Percentiles rank a stretch among this genome's conserved stretches.
These are phyloP conservation scores for Xiphorhynchus elegans DNA, from an alignment of 2,113 vertebrate species.

Conservation along the genomic window DNA sequence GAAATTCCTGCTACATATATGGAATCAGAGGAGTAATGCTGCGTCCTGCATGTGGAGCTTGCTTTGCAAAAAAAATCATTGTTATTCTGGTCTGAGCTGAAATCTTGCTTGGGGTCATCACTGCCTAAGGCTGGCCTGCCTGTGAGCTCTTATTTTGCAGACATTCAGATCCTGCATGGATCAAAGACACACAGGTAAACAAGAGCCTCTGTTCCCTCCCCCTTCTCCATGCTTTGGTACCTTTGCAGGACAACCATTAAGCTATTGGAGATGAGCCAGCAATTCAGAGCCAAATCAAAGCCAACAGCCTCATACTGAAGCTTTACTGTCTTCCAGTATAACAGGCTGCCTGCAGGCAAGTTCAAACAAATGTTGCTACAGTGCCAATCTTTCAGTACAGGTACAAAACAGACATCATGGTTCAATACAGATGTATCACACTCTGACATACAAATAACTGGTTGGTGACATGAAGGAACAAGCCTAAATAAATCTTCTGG, in stretches of 20 bases:
- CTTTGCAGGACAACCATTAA: conserved; percentile 31
- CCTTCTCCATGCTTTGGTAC: conserved; percentile 23
- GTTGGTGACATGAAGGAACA: not conserved
- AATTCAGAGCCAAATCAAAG: conserved; percentile 54
- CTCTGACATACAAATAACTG: conserved; percentile 7
- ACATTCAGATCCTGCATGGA: not conserved
- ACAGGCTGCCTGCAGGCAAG: conserved; percentile 39
- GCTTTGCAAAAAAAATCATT: not conserved
- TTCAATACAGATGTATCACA: not conserved
- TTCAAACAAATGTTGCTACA: conserved; percentile 24
- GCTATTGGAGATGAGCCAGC: conserved; percentile 20
- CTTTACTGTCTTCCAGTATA: not conserved
- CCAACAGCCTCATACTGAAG: conserved; percentile 4
- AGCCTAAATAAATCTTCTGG: conserved; percentile 4
- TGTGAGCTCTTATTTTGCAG: not conserved
- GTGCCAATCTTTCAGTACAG: conserved; percentile 38
- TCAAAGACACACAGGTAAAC: not conserved
- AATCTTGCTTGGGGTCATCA: not conserved
- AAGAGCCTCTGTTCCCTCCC: not conserved
- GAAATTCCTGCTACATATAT: not conserved
- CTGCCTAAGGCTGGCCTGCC: not conserved
- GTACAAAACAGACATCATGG: conserved; percentile 31
- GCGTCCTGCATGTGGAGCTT: not conserved
- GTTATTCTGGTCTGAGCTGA: not conserved
- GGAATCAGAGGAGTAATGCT: conserved; percentile 1